Conservation (phyloP, 2,113 vertebrate genomes). For the Sorex fumeus region DNA sequence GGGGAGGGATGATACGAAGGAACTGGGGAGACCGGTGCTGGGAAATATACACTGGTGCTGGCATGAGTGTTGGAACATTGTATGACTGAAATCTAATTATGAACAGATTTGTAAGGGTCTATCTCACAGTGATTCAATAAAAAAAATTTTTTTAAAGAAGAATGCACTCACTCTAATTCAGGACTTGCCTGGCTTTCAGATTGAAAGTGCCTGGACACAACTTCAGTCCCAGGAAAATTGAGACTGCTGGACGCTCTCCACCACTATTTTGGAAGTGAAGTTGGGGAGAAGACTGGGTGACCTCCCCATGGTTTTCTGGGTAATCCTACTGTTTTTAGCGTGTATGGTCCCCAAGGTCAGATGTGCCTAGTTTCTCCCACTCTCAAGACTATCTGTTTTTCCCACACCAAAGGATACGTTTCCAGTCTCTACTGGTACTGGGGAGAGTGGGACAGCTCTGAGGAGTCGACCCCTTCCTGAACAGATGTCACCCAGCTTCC, state of each 20-base stretch:
- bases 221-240: not conserved
- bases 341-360: not conserved
- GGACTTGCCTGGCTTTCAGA: constrained; percentile 26
- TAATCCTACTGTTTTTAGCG: not conserved
- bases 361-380: not conserved
- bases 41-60: too few species aligned
- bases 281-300: not conserved
- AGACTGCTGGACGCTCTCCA: not conserved
- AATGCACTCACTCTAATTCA: not conserved
- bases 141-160: too few species aligned
- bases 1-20: too few species aligned
- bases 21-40: too few species aligned
- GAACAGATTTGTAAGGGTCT: too few species aligned
- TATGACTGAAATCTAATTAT: too few species aligned
- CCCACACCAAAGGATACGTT: not conserved
- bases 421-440: not conserved
- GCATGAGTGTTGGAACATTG: too few species aligned
- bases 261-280: not conserved
- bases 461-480: not conserved
- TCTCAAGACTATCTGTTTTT: not conserved
- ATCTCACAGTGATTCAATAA: too few species aligned
- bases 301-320: not conserved
- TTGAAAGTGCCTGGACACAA: not conserved
- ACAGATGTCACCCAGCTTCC: not conserved
- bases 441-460: not conserved